These are phyloP conservation scores for Mus spicilegus DNA, from an alignment of 2,113 vertebrate genomes.

Conservation along the genomic window DNA sequence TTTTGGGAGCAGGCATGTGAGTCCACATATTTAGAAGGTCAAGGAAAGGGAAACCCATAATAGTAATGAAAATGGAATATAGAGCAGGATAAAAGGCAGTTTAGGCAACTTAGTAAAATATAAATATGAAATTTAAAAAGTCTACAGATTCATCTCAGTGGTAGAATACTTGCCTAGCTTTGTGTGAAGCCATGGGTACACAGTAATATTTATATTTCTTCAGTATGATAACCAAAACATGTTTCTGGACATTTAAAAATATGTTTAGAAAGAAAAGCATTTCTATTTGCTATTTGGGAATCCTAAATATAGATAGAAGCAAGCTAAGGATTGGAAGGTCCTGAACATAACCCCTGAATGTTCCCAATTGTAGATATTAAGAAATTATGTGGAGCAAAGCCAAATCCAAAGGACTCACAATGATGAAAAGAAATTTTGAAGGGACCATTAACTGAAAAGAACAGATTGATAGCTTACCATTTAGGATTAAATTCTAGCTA, in stretches of 20 bases:
- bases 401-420: not conserved
- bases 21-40: no score
- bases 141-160: not conserved
- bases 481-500: not conserved
- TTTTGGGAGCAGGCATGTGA: not conserved
- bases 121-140: no score
- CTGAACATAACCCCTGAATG: not conserved
- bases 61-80: not conserved
- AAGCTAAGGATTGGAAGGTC: not conserved
- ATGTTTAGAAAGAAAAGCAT: not conserved
- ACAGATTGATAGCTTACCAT: no score
- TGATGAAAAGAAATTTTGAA: not conserved
- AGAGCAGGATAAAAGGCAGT: not conserved
- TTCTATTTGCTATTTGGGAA: not conserved
- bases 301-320: not conserved
- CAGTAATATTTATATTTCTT: not conserved
- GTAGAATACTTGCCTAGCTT: not conserved
- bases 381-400: not conserved
- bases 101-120: not conserved
- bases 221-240: not conserved
- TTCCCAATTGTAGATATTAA: not conserved
- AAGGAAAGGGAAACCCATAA: not conserved
- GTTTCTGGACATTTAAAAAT: not conserved
- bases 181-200: not conserved
- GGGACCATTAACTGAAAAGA: not conserved